phyloP scores from a whole-genome alignment of 2,113 vertebrate genomes.

The Macrotus californicus region DNA sequence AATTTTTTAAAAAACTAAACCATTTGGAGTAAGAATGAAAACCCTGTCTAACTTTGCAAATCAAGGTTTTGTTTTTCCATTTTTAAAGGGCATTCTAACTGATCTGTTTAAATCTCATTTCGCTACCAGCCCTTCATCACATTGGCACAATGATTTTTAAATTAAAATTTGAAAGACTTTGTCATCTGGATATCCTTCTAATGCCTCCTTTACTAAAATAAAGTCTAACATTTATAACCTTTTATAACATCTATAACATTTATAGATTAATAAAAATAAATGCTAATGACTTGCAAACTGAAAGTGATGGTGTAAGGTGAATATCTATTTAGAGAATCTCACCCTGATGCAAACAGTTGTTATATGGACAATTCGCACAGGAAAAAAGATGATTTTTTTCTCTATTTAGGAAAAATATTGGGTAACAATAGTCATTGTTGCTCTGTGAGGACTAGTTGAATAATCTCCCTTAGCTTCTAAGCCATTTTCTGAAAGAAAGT shows the following conservation, averaged over 20 bases:
- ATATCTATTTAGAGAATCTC: background rate
- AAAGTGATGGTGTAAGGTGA: background rate
- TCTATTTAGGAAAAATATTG: background rate
- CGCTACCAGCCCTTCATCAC: background rate
- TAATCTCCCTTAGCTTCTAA: background rate
- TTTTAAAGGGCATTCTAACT: no score
- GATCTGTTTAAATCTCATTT: background rate
- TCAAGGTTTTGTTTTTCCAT: slow-evolving; percentile 25
- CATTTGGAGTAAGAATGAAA: slow-evolving; percentile 29
- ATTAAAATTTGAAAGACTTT: background rate
- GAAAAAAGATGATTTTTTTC: background rate
- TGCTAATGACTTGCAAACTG: background rate
- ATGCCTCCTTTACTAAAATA: background rate
- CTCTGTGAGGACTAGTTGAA: background rate
- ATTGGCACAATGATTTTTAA: background rate
- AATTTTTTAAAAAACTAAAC: slow-evolving; percentile 56
- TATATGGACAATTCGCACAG: background rate
- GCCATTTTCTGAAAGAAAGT: background rate
- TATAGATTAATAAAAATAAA: background rate
- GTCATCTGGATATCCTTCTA: background rate
- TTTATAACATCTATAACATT: no score
- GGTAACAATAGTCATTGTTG: background rate
- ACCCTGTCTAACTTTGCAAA: slow-evolving; percentile 33
- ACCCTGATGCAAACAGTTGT: background rate
- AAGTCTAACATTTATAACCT: background rate